Conservation (phyloP, 2,113 vertebrate species). For the Myocastor coypus region DNA sequence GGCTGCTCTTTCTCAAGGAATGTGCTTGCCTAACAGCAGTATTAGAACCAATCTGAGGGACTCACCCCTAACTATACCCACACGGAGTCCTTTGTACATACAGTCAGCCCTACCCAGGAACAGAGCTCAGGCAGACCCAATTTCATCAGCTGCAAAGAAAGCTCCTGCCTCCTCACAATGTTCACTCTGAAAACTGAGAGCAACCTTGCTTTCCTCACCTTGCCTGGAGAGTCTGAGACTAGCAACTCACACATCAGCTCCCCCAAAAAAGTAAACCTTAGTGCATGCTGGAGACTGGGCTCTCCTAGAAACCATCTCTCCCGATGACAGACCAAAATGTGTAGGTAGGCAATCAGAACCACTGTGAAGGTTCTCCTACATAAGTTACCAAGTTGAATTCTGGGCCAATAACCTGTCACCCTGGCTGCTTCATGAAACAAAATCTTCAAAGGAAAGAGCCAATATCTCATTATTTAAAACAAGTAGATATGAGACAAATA, state of each 20-base stretch:
- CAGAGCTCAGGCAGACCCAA: not conserved
- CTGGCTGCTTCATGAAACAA: not conserved
- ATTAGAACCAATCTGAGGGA: not conserved
- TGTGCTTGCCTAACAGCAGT: not conserved
- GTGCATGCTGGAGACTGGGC: not conserved
- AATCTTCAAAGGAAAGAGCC: slow-evolving; percentile 3
- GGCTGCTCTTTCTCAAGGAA: not conserved
- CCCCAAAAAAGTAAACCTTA: not conserved
- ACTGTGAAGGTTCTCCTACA: slow-evolving; percentile 31
- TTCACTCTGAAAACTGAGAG: not conserved
- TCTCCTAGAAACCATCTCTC: slow-evolving; percentile 11
- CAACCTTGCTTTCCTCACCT: not conserved
- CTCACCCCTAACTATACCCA: not conserved
- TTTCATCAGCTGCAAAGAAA: not conserved
- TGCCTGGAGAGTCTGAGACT: not conserved
- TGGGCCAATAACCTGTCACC: not conserved
- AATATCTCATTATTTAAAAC: slow-evolving; percentile 37
- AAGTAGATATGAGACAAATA: not conserved
- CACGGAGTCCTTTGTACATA: not conserved
- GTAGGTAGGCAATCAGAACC: not conserved
- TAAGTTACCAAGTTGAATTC: slow-evolving; percentile 45
- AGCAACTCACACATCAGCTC: not conserved
- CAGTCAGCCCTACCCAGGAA: not conserved
- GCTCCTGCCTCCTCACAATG: not conserved
- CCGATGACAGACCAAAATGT: not conserved